These are phyloP conservation scores for Hemiscyllium ocellatum DNA, from an alignment of 2,113 vertebrate genomes.

Conservation along the genomic window DNA sequence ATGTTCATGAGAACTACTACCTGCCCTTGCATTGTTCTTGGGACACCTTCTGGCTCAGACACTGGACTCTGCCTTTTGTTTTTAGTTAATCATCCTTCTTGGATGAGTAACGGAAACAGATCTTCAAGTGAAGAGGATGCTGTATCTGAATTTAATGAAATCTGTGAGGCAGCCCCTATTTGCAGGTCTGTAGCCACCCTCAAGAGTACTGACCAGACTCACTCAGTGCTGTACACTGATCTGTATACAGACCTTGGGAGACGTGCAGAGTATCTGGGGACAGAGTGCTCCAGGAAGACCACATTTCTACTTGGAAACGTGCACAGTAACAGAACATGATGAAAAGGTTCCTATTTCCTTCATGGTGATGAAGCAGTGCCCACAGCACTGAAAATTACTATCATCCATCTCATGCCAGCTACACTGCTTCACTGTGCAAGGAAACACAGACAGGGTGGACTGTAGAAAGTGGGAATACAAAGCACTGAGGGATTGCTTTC, in stretches of 20 bases:
- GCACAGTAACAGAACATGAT: slow-evolving; percentile 45
- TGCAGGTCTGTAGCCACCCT: background rate
- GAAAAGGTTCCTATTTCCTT: slow-evolving; percentile 54
- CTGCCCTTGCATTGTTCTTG: background rate
- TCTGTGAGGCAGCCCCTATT: background rate
- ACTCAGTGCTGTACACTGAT: background rate
- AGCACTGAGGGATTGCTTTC: background rate
- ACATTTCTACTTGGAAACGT: slow-evolving; percentile 39
- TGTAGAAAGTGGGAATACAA: background rate
- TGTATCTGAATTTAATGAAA: background rate
- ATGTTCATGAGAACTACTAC: background rate
- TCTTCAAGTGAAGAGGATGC: background rate
- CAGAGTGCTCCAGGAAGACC: slow-evolving; percentile 33
- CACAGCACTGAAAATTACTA: slow-evolving; percentile 61
- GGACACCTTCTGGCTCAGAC: background rate
- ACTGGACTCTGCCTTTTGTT: too few species aligned
- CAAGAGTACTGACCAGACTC: background rate
- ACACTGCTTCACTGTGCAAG: slow-evolving; percentile 40
- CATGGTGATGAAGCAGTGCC: slow-evolving; percentile 57
- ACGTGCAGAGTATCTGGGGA: background rate
- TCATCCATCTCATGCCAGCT: slow-evolving; percentile 61
- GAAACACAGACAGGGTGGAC: slow-evolving; percentile 24
- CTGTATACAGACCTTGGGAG: background rate
- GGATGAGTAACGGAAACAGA: background rate
- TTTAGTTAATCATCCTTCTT: background rate